Conservation (phyloP, 2,113 vertebrate genomes). For the Tursiops truncatus region DNA sequence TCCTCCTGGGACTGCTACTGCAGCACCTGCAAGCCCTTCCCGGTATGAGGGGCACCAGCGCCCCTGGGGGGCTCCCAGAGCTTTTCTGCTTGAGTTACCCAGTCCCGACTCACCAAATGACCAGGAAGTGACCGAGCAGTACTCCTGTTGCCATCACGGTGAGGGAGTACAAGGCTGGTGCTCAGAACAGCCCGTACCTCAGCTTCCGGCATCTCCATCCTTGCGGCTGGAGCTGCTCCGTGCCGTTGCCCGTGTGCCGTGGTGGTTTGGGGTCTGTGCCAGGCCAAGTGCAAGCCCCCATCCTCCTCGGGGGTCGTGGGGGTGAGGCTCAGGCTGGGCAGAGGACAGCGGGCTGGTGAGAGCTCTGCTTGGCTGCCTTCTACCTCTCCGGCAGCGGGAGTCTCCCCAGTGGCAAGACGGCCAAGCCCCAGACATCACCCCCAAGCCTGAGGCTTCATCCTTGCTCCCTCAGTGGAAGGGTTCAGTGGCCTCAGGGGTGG, state of each 20-base stretch:
- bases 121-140: background rate
- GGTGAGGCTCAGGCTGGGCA: background rate
- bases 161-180: rapidly evolving
- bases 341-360: background rate
- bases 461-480: background rate
- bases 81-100: background rate
- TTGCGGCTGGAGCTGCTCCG: background rate
- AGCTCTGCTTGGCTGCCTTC: background rate
- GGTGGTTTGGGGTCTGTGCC: background rate
- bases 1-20: background rate
- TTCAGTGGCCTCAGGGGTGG: background rate
- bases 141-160: rapidly evolving
- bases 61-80: background rate
- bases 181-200: background rate
- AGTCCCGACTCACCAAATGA: background rate
- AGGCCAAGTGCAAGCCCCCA: background rate
- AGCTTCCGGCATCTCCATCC: background rate
- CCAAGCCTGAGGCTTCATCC: background rate
- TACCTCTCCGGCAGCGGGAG: background rate
- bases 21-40: background rate
- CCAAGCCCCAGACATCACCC: background rate
- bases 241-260: rapidly evolving
- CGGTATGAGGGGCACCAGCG: too few species aligned
- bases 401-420: background rate
- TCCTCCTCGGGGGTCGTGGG: background rate